Evolutionary conservation across 2,797 vertebrate species (phyloP).

Genomic region (Catharus ustulatus): DNA sequence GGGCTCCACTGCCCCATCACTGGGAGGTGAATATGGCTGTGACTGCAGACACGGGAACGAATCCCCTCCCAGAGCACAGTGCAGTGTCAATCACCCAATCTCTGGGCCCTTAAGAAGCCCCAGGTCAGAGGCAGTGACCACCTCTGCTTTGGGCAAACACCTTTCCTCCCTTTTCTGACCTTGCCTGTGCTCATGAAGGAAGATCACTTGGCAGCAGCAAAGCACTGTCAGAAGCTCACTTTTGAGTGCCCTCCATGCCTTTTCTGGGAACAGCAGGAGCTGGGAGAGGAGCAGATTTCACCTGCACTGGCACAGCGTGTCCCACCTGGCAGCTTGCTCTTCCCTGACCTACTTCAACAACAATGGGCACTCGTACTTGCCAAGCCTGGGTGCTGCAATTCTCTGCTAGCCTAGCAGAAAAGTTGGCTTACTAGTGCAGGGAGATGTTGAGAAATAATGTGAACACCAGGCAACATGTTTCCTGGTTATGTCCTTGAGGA

Average conservation of each 20-base stretch:
- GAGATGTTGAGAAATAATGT: not conserved
- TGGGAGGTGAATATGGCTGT: fast-evolving
- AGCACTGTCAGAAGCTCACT: not conserved
- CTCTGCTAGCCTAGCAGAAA: not conserved
- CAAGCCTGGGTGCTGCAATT: not conserved
- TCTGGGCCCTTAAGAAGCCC: not conserved
- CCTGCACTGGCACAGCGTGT: fast-evolving
- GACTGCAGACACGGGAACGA: not conserved
- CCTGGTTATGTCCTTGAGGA: not conserved
- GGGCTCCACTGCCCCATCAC: not conserved
- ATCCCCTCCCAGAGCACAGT: not conserved
- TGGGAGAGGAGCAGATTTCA: not conserved
- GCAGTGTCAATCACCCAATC: not conserved
- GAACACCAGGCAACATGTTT: not conserved
- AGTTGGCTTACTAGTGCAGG: not conserved
- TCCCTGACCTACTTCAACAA: not conserved
- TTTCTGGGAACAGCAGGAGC: not conserved
- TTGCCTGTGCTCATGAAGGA: not conserved
- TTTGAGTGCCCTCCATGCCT: not conserved
- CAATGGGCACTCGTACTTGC: fast-evolving
- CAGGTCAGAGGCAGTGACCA: not conserved
- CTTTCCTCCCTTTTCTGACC: not conserved
- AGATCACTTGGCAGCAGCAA: not conserved
- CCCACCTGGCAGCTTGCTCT: not conserved
- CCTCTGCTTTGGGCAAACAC: not conserved